These are phyloP conservation scores for Ictidomys tridecemlineatus DNA, from an alignment of 2,113 vertebrate genomes.

Conservation along the genomic window DNA sequence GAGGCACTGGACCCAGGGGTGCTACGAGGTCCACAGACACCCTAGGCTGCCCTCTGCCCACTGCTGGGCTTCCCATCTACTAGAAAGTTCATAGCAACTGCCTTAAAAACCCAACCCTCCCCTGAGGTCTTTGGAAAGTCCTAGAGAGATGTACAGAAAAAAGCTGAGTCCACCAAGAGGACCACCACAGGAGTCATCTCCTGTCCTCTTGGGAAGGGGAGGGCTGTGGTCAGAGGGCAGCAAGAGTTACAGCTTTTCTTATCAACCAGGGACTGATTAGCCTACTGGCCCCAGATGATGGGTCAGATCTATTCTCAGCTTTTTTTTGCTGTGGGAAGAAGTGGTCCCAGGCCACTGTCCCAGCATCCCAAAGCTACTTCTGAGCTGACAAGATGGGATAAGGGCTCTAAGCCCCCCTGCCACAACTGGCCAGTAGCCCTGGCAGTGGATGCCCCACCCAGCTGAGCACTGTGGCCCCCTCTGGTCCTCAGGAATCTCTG, in stretches of 20 bases:
- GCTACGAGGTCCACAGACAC: neutral
- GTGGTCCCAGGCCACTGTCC: neutral
- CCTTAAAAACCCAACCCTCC: neutral
- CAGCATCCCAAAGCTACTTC: too few species aligned
- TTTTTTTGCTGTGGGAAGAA: neutral
- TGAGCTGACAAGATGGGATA: neutral
- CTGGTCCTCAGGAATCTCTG: too few species aligned
- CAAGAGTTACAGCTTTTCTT: neutral
- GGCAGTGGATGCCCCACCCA: fast-evolving
- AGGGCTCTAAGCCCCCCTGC: neutral
- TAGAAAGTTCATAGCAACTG: neutral
- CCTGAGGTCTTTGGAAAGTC: neutral
- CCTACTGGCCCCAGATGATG: too few species aligned
- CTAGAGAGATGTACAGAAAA: neutral
- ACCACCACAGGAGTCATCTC: neutral
- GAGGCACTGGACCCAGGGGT: fast-evolving
- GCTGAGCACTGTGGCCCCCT: fast-evolving
- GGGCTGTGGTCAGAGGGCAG: neutral
- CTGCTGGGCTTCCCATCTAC: neutral
- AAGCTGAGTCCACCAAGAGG: neutral
- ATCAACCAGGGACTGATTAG: neutral
- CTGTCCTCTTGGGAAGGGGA: too few species aligned
- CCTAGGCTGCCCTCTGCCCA: neutral
- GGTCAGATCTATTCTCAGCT: neutral
- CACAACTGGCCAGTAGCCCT: neutral